Evolutionary conservation across 2,888 invertebrate species (phyloP).

Genomic region (Agrotis exclamationis): DNA sequence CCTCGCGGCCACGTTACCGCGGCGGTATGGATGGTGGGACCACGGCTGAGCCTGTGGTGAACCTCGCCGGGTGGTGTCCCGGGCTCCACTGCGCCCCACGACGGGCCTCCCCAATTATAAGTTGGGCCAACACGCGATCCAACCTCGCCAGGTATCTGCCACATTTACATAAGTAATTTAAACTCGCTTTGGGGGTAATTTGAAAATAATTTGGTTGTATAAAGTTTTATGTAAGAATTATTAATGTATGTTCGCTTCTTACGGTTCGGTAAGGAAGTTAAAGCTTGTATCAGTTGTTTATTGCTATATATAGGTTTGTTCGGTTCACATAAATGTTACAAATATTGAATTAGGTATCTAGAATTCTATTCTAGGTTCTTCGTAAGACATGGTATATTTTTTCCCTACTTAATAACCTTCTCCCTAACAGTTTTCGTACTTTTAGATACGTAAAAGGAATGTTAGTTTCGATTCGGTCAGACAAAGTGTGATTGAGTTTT

Average conservation of each 20-base stretch:
- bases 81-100: constrained; percentile 58
- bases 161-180: constrained; percentile 69
- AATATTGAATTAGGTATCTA: constrained; percentile 3
- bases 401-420: neutral
- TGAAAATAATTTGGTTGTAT: constrained; percentile 65
- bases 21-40: constrained; percentile 4
- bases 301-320: neutral
- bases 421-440: neutral
- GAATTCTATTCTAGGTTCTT: constrained; percentile 12
- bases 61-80: constrained; percentile 53
- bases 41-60: constrained; percentile 42
- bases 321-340: constrained; percentile 1
- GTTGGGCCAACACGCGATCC: constrained; percentile 55
- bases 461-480: neutral
- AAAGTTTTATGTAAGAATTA: constrained; percentile 59
- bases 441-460: too few species aligned
- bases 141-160: constrained; percentile 61
- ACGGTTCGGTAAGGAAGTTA: constrained; percentile 25
- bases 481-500: neutral
- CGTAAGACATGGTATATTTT: neutral
- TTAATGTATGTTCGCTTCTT: constrained; percentile 38
- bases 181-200: constrained; percentile 64
- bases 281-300: constrained; percentile 12
- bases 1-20: constrained; percentile 23
- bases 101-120: constrained; percentile 59